phyloP scores from a whole-genome alignment of 2,888 invertebrate genomes.

The Chesias legatella region DNA sequence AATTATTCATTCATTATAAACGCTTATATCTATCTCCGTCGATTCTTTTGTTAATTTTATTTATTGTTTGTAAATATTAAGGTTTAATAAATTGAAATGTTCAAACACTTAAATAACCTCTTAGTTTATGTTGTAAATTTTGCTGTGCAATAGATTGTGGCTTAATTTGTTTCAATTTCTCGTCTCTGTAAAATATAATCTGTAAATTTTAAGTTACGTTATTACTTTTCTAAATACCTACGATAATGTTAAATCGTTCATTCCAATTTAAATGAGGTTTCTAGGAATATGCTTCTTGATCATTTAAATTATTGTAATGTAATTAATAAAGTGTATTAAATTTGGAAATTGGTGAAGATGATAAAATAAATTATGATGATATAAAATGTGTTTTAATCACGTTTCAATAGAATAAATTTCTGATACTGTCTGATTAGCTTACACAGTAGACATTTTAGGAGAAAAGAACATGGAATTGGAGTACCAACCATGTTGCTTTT shows the following conservation, averaged over 20 bases:
- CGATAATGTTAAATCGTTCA: constrained; percentile 77
- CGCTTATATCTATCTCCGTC: constrained; percentile 47
- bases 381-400: constrained; percentile 42
- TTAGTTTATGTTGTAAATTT: constrained; percentile 33
- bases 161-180: constrained; percentile 52
- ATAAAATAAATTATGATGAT: constrained; percentile 78
- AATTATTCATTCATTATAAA: constrained; percentile 44
- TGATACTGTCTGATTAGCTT: too few relatives aligned
- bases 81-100: constrained; percentile 57
- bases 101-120: constrained; percentile 43
- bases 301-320: constrained; percentile 80
- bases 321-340: constrained; percentile 77
- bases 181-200: constrained; percentile 57
- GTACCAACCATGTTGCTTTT: too few relatives aligned
- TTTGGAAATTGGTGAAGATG: constrained; percentile 78
- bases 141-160: constrained; percentile 73
- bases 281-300: constrained; percentile 74
- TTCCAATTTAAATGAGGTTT: constrained; percentile 78
- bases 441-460: too few relatives aligned
- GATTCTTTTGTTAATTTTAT: constrained; percentile 69
- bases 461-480: too few relatives aligned
- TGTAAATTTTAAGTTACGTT: constrained; percentile 72
- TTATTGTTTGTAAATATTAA: constrained; percentile 77
- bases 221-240: constrained; percentile 68
- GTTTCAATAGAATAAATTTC: too few relatives aligned